Evolutionary conservation across 2,113 vertebrate species (phyloP), one percentile per base, ranked within the genome.

Genomic region (Sinocyclocheilus grahami): DNA sequence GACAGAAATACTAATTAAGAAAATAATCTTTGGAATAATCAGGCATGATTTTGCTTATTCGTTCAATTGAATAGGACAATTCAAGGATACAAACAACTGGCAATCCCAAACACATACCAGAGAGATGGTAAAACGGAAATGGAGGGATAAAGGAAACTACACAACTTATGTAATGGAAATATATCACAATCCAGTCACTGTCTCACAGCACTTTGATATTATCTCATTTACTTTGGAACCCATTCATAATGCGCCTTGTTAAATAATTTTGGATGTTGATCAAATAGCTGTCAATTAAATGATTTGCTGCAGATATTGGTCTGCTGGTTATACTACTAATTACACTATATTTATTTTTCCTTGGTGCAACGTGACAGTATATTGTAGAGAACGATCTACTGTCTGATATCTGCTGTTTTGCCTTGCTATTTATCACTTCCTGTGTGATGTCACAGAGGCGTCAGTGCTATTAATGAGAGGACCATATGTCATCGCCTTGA

Each of bases 361-460:
- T 63, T 22, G 42, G 37, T 42, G 58, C 37, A 81, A 48, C 24
- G n/a, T 27, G 79, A 48, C 58, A 48, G 42, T 16, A 76, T 55
- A 18, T 46, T 27, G 42, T 24, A 76, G 22, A 76, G 72, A 55
- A 53, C 55, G 16, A 20, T 82, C 42, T 51, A 67, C 0, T 16
- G 14, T 82, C 79, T 67, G 24, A 81, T 65, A 24, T 81, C 60
- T 69, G 12, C 53, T 58, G 13, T 75, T 33, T 77, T 80, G 78
- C 69, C 76, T 48, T 46, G 63, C 16, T n/a, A 12, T 79, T 79
- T 83, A 80, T 90, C 90, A 90, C 58, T 78, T 80, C 42, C 60
- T 48, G 33, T 84, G 79, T 86, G 86, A 91, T 86, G 55, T 90
- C 90, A 91, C 72, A 67, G 3, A 91, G 91, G 90, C 86, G 90